phyloP scores from a whole-genome alignment of 2,888 invertebrate genomes.

The Lasioglossum leucozonium region DNA sequence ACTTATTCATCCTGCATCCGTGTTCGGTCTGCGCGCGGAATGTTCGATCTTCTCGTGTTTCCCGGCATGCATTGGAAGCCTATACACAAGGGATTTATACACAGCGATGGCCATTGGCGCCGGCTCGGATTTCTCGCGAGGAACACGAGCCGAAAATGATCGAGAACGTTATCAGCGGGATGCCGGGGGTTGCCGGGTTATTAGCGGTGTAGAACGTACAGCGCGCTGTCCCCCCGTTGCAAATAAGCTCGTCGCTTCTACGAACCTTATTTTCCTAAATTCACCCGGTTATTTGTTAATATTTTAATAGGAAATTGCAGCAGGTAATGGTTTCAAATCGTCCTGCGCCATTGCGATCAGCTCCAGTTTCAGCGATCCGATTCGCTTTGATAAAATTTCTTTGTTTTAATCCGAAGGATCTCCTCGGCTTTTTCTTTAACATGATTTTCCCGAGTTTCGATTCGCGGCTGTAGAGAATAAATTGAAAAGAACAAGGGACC shows the following conservation, averaged over 20 bases:
- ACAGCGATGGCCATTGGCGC: background rate
- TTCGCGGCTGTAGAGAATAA: background rate
- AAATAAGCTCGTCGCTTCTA: background rate
- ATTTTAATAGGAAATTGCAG: background rate
- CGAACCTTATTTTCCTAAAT: background rate
- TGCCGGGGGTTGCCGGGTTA: background rate
- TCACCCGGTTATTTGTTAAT: background rate
- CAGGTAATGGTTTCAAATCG: background rate
- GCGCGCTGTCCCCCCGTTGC: background rate
- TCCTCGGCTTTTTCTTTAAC: background rate
- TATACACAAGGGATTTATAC: background rate
- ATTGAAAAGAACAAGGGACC: background rate
- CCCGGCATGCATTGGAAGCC: constrained; percentile 28
- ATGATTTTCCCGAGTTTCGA: background rate
- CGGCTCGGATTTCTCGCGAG: constrained; percentile 20
- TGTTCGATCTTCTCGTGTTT: constrained; percentile 38
- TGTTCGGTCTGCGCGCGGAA: background rate
- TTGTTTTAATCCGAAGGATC: background rate
- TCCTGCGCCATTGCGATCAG: background rate
- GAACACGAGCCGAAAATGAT: constrained; percentile 16
- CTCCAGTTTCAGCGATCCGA: background rate
- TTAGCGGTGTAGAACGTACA: background rate
- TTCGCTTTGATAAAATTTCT: background rate
- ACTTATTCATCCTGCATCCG: constrained; percentile 40
- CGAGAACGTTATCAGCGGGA: background rate